Evolutionary conservation across 2,888 invertebrate genomes (phyloP), one percentile per base, ranked within the genome.

Genomic region (Leucoptera coffeella): DNA sequence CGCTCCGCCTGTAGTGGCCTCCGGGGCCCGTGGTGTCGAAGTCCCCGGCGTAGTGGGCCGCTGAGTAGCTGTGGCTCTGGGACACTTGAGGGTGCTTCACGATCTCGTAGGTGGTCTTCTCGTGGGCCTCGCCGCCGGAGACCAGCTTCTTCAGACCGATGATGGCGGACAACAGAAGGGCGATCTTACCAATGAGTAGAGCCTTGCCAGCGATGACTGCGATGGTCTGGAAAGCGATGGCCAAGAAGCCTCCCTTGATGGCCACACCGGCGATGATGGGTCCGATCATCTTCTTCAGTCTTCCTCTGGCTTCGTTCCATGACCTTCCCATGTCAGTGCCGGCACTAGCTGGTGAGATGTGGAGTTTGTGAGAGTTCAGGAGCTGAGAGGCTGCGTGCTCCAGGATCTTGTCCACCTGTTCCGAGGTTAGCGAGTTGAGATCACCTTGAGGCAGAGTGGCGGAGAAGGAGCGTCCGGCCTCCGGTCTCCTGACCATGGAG

Each of bases 11-110:
- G 48, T 78, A 78, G 36, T 73, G 73, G 15, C 77, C 77, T 19
- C 75, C 73, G 6, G 77, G 71, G 7, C 74, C 74, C 3, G 73
- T 67, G 1, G 73, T 58, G 23, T 76, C 76, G 26, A 75, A 75
- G 34, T 77, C 78, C 37, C 75, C 75, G 25, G 80, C 80, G 38
- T 78, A 80, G 41, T 82, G 77, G 26, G 77, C 74, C 4, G 80
- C 74, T 2, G 85, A 83, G 44, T 86, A 86, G 4, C 82, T 78
- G 45, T 87, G 85, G 39, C 78, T 79, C 47, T 84, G 83, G 26
- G 81, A 81, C 28, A 86, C 79, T 43, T 85, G 82, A n/a, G 88
- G 89, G 54, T 87, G 83, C 50, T 88, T 88, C 28, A 89, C 82
- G 38, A 89, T 86, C 57, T 89, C 88, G 37, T 87, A 83, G 4